Evolutionary conservation across 2,113 vertebrate species (phyloP), one percentile per base, ranked within the genome.

Genomic region (Alethe castanea): DNA sequence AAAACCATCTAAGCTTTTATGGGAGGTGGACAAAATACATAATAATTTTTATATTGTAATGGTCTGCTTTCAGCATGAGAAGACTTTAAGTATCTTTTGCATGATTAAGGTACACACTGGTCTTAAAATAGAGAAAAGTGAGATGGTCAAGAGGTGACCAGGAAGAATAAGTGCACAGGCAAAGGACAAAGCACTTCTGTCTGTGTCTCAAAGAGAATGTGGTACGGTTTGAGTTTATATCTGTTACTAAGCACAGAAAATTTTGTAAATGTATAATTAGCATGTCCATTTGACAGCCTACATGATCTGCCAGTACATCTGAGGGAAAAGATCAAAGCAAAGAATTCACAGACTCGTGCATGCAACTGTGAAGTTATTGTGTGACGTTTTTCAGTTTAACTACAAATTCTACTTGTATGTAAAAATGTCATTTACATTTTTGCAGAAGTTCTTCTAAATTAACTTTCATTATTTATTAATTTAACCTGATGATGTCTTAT

Each of bases 381-480:
- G 44, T 86, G 82, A 70, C 11, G n/a, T 54, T 92, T 94, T 73
- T 73, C 71, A 29, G 85, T 85, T 97, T 80, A 93, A 94, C 81
- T 88, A 94, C 92, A 95, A 93, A 92, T 95, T 86, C 87, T 48
- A 71, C 92, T 95, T 94, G 85, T 95, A 66, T 83, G 93, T 92
- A 94, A 96, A 96, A 96, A 88, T 78, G 90, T 90, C 42, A 95
- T 87, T 90, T 91, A 91, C n/a, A 66, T 90, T 96, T 95, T 82
- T 84, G 28, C 64, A 94, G 85, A 96, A 87, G 76, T 94, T 92
- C 88, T 90, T 66, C 67, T 59, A 92, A 95, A 96, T 96, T 96
- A 96, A 83, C 93, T 91, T 95, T 90, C 85, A 93, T 97, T 96
- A 97, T 95, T 95, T 95, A 96, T 96, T 97, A 91, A 97, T 96